Base-by-base conservation (phyloP, 2,113 vertebrate genomes). In the Nannospalax galili region DNA sequence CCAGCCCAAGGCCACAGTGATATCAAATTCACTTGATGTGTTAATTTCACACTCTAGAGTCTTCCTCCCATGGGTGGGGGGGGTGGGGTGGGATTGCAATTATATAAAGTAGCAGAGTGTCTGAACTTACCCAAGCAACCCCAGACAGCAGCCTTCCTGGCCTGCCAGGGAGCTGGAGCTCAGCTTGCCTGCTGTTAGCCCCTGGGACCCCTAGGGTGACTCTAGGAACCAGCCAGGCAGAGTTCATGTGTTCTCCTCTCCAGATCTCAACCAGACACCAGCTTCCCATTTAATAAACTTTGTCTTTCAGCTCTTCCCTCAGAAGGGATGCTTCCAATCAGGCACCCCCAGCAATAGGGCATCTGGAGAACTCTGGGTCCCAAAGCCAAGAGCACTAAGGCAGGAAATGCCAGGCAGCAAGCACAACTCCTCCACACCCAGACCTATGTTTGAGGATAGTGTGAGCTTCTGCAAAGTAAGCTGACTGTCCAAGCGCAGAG, bases 21-120 rank as follows among this genome's bases (percentile, higher is more conserved):
- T 85, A 73, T 70, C 73, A 93, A 96, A 96, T 89, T 81, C 94
- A 81, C 91, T 95, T 82, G 87, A 96, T 97, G 95, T 95, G 94
- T 95, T 96, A 81, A 97, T 97, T 96, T 97, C 94, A 85, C 91
- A 91, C 89, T 90, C 92, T 60, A 10, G 75, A 77, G 94, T 96
- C 92, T 30, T 93, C 70, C 42, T 48, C n/a, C 84, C 91, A 87
- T 75, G 60, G 19, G 73, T 15, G 30, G 48, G 70, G 62, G n/a
- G 52, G 82, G 20, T 11, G 58, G 70, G 60, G 28, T 26, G 74
- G 20, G 65, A 72, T 45, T 60, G n/a, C n/a, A 81, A 95, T 84
- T 91, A 84, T 73, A 52, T 10, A 58, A 90, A 93, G 64, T 16
- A 90, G 73, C 58, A 92, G 45, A 85, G 35, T 2, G 19, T 52